Evolutionary conservation across 1,140 invertebrate species (phyloP), one percentile per base, ranked within the genome.

Genomic region (Rhyacophila brunnea): DNA sequence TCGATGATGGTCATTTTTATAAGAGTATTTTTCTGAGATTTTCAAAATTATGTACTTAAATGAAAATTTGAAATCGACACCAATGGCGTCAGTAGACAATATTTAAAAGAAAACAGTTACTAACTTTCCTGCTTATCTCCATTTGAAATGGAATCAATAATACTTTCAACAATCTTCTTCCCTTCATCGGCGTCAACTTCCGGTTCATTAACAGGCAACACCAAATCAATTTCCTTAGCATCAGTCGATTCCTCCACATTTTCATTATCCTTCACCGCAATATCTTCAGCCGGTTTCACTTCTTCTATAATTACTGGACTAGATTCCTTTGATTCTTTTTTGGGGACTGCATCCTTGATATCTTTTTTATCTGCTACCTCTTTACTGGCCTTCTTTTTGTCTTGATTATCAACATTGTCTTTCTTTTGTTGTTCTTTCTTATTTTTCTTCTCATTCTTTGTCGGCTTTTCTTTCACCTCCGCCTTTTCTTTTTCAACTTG

Each of bases 121-220:
- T 84, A 82, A 83, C 82, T 81, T 73, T 92, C 89, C 72, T 88
- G 83, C 71, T 92, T 91, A 63, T 90, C 89, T 54, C 90, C 90
- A 52, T 84, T 85, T 28, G 86, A 85, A 49, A 88, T 88, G 2
- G 87, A 84, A 71, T 94, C 91, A 0, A 87, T 91, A 36, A 93
- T 89, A 64, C 87, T 91, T 74, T 95, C 92, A 9, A 95, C 91
- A 66, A 96, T 91, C 75, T 94, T 94, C 70, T 95, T 96, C 1
- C 91, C 92, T 68, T 93, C 90, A 66, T 94, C 92, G 7, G 89
- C 85, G 70, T 88, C 86, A 32, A 89, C 84, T 55, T 82, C 75
- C 10, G 75, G 71, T 53, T 78, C 75, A 64, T 72, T 78, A 35
- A 76, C 75, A 58, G 74, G 73, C 34, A 77, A 62, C n/a, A 75